phyloP scores from a whole-genome alignment of 2,888 invertebrate genomes.

The Drosophila tanythrix region DNA sequence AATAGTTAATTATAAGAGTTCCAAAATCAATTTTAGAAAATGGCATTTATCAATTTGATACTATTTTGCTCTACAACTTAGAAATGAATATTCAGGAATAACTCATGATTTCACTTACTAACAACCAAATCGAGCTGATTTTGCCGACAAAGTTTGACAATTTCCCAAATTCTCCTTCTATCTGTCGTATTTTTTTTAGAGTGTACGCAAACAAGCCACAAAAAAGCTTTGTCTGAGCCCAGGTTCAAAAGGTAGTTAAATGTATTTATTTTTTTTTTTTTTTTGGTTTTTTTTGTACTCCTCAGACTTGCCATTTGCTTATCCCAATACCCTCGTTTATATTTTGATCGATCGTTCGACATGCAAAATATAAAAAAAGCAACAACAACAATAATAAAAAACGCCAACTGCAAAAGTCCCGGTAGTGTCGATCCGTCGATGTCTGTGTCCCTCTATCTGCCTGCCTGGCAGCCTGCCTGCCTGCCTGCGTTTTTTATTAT shows the following conservation, averaged over 20 bases:
- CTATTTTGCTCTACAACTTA: background rate
- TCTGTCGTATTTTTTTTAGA: background rate
- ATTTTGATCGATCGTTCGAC: constrained; percentile 79
- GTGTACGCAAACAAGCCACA: background rate
- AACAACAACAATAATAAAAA: constrained; percentile 22
- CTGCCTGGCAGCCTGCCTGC: background rate
- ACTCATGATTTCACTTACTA: background rate
- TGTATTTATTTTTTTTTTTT: constrained; percentile 2
- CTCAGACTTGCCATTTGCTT: constrained; percentile 40
- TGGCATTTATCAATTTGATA: background rate
- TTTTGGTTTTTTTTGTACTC: background rate
- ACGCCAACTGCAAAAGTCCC: constrained; percentile 55
- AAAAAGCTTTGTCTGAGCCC: background rate
- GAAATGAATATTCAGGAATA: background rate
- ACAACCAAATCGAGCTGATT: background rate
- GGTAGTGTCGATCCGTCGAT: constrained; percentile 31
- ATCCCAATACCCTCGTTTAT: constrained; percentile 76
- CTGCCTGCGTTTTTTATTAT: constrained; percentile 57
- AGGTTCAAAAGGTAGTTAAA: constrained; percentile 26
- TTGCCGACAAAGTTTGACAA: background rate
- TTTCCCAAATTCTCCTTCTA: background rate
- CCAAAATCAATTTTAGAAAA: background rate
- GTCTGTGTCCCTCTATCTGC: constrained; percentile 22
- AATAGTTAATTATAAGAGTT: background rate
- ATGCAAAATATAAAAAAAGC: constrained; percentile 52